These are phyloP conservation scores for Diorhabda sublineata DNA, from an alignment of 1,140 invertebrate genomes.

Conservation along the genomic window DNA sequence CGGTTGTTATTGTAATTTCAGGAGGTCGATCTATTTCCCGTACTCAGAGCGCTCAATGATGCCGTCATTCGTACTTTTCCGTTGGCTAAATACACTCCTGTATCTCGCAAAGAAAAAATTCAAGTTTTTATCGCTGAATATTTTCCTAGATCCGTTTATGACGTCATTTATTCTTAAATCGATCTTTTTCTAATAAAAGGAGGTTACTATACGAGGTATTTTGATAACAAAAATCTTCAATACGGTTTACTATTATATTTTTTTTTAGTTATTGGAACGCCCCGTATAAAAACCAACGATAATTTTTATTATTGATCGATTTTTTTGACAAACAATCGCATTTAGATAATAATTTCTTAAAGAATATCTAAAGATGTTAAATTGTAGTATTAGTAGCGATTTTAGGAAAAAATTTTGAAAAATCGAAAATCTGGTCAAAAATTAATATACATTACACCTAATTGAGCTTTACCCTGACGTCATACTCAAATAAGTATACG, in stretches of 20 bases:
- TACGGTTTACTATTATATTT: neutral
- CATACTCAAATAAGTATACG: too few species aligned
- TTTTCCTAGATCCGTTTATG: conserved; percentile 59
- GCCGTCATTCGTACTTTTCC: conserved; percentile 76
- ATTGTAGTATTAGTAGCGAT: too few species aligned
- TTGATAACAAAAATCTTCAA: conserved; percentile 6
- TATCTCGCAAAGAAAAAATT: conserved; percentile 68
- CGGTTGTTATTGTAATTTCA: conserved; percentile 39
- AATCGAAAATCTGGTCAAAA: too few species aligned
- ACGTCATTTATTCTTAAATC: conserved; percentile 38
- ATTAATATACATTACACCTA: too few species aligned
- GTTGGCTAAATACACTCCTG: conserved; percentile 72
- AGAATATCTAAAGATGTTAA: too few species aligned
- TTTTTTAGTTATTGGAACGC: neutral
- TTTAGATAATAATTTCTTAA: too few species aligned
- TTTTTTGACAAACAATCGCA: too few species aligned
- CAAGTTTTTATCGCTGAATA: conserved; percentile 74
- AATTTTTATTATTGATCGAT: too few species aligned
- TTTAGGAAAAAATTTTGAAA: too few species aligned
- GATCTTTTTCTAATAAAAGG: neutral
- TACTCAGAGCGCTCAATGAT: conserved; percentile 66
- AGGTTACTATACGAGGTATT: conserved; percentile 6
- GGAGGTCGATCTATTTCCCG: conserved; percentile 68
- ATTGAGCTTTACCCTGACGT: too few species aligned
- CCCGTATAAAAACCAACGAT: neutral